These are phyloP conservation scores for Magallana nippona DNA, from an alignment of 2,888 invertebrate genomes.

Conservation along the genomic window DNA sequence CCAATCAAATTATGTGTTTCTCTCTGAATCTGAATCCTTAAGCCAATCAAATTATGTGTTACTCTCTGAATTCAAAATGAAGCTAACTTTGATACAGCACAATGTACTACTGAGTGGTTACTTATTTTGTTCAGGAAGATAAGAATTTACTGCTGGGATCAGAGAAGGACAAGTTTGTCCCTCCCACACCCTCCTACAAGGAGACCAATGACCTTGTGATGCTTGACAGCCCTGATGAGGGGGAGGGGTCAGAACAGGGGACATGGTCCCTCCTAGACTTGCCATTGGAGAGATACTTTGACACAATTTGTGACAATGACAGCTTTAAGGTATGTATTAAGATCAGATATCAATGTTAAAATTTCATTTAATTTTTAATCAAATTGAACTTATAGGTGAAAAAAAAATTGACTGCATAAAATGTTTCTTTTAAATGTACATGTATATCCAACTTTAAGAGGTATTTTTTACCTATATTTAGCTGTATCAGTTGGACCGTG, in stretches of 20 bases:
- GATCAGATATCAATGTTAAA: background rate
- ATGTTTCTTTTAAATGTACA: too few species aligned
- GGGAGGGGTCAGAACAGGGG: slow-evolving; percentile 49
- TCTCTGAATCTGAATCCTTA: too few species aligned
- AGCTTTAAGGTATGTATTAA: slow-evolving; percentile 80
- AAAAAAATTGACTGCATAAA: too few species aligned
- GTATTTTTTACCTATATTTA: slow-evolving; percentile 51
- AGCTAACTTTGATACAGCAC: too few species aligned
- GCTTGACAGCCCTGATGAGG: slow-evolving; percentile 58
- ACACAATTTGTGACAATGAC: slow-evolving; percentile 80
- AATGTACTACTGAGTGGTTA: too few species aligned
- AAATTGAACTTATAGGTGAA: too few species aligned
- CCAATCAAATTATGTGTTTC: too few species aligned
- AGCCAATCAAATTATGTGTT: too few species aligned
- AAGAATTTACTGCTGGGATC: slow-evolving; percentile 22
- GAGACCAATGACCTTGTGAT: slow-evolving; percentile 71
- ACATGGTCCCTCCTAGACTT: slow-evolving; percentile 67
- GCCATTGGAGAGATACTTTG: slow-evolving; percentile 81
- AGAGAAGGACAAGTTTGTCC: slow-evolving; percentile 65
- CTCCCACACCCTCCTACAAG: slow-evolving; percentile 65
- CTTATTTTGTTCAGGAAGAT: background rate
- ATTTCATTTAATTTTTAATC: too few species aligned
- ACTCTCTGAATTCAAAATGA: too few species aligned
- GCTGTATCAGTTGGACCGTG: slow-evolving; percentile 81
- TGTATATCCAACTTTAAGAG: too few species aligned